These are phyloP conservation scores for Sclerurus mexicanus DNA, from an alignment of 2,113 vertebrate species.

Conservation along the genomic window DNA sequence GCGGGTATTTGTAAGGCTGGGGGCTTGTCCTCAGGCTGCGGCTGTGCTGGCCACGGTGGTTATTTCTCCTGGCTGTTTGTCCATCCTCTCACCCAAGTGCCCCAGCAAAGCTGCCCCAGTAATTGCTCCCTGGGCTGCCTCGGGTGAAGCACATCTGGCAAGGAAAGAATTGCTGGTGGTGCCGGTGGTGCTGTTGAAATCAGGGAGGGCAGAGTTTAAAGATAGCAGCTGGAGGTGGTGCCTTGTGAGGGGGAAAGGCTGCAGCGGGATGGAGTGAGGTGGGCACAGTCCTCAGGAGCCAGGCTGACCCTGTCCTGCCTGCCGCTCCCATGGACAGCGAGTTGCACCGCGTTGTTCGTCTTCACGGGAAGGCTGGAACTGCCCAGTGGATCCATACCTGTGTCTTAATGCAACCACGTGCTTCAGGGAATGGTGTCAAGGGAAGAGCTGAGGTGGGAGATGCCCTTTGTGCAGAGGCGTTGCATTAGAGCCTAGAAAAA, in stretches of 20 bases:
- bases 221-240: background rate
- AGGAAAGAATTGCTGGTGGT: background rate
- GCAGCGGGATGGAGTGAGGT: background rate
- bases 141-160: background rate
- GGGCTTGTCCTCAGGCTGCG: background rate
- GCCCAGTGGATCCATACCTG: accelerated
- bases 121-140: background rate
- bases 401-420: background rate
- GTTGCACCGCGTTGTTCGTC: accelerated
- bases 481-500: background rate
- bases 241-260: background rate
- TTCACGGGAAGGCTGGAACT: background rate
- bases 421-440: background rate
- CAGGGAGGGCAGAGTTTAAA: background rate
- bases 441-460: background rate
- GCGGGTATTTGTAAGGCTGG: background rate
- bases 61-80: background rate
- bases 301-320: background rate
- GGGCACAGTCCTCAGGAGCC: background rate
- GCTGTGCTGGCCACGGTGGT: background rate
- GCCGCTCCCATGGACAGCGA: background rate
- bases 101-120: background rate
- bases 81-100: background rate
- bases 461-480: background rate
- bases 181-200: background rate